A percentile compares a stretch with the other conserved stretches of the same genome.
These are phyloP conservation scores for Sphyrna mokarran DNA, from an alignment of 2,113 vertebrate genomes.

Conservation along the genomic window DNA sequence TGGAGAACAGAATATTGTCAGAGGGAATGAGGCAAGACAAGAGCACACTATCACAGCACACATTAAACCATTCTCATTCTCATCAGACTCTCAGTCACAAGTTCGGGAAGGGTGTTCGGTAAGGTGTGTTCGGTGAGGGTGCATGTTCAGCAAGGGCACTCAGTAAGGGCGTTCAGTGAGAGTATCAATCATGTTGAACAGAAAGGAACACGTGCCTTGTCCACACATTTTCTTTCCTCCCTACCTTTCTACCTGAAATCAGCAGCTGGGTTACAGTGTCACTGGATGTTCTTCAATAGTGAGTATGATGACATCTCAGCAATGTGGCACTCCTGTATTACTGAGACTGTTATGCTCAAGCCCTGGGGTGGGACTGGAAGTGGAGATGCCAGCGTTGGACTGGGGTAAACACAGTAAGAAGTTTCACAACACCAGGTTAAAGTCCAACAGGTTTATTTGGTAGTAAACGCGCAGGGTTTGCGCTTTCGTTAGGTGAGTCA, in stretches of 20 bases:
- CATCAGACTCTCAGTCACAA: background rate
- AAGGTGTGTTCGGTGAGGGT: too few species aligned
- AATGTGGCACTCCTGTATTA: background rate
- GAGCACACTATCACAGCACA: background rate
- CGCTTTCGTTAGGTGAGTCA: too few species aligned
- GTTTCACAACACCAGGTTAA: too few species aligned
- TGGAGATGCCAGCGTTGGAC: too few species aligned
- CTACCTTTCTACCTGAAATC: background rate
- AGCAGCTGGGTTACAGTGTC: background rate
- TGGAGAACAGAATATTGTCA: conserved; percentile 45
- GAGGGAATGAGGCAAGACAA: background rate
- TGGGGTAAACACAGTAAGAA: too few species aligned
- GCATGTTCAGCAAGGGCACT: too few species aligned
- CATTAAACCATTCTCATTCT: background rate
- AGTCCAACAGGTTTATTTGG: too few species aligned
- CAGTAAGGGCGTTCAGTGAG: background rate
- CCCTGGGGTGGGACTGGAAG: background rate
- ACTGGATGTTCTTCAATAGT: too few species aligned
- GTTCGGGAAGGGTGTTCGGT: too few species aligned
- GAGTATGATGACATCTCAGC: too few species aligned
- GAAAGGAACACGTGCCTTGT: background rate
- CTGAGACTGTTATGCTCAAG: background rate
- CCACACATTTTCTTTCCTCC: background rate
- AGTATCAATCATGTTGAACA: background rate
- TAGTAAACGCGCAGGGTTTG: too few species aligned